A percentile compares a stretch with the other conserved stretches of the same genome.
Conservation (phyloP, 2,113 vertebrate species). For the Mus spicilegus region DNA sequence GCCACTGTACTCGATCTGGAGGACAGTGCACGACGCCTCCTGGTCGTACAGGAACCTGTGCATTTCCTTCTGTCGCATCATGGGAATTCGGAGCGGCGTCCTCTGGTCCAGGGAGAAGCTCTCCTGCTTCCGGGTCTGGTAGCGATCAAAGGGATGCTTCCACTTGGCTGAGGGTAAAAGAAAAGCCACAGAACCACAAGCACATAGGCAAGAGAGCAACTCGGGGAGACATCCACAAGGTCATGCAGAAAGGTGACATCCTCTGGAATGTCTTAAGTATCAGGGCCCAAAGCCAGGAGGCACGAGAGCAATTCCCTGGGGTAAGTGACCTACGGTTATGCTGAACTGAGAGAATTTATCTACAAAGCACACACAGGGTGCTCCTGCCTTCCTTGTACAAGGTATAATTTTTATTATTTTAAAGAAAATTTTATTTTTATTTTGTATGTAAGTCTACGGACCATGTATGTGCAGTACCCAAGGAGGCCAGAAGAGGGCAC, state of each 20-base stretch:
- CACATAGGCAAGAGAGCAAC: neutral
- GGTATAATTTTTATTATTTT: neutral
- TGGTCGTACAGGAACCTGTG: constrained; percentile 86
- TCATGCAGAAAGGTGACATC: neutral
- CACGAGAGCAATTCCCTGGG: too few species aligned
- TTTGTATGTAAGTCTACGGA: neutral
- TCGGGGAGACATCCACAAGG: neutral
- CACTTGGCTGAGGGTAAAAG: constrained; percentile 84
- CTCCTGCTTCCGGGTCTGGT: constrained; percentile 77
- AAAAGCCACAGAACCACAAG: constrained; percentile 52
- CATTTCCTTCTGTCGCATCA: constrained; percentile 86
- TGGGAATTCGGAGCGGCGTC: constrained; percentile 71
- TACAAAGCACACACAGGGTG: neutral
- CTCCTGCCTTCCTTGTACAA: neutral
- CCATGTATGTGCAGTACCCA: neutral
- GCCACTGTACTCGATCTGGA: constrained; percentile 89
- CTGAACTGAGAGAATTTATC: neutral
- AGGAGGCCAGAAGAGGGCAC: neutral
- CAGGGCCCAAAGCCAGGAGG: neutral
- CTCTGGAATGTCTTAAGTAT: neutral
- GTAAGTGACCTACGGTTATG: neutral
- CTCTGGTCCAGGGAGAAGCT: constrained; percentile 77
- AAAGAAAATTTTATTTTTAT: neutral
- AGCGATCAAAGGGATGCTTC: constrained; percentile 85
- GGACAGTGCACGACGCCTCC: constrained; percentile 85